Evolutionary conservation across 2,888 invertebrate species (phyloP).

Genomic region (Thymelicus lineola): DNA sequence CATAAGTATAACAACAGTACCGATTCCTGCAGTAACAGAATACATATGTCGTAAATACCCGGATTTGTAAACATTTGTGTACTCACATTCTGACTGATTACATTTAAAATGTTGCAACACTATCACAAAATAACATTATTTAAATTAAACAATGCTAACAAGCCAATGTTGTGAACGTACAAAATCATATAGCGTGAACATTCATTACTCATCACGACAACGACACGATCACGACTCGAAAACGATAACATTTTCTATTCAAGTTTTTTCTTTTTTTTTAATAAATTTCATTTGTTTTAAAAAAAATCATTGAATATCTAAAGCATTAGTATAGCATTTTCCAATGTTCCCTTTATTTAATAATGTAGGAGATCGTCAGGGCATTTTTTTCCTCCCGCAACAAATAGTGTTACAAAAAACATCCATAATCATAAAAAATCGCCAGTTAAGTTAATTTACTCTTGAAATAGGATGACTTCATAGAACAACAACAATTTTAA

Average conservation of each 20-base stretch:
- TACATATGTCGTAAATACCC: too few relatives aligned
- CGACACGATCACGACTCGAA: constrained; percentile 22
- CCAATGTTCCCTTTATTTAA: constrained; percentile 24
- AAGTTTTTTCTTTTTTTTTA: neutral
- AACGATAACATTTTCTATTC: neutral
- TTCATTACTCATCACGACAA: constrained; percentile 23
- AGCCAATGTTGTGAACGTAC: too few relatives aligned
- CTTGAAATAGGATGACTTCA: neutral
- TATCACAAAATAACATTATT: too few relatives aligned
- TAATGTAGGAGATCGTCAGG: neutral
- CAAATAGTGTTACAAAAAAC: neutral
- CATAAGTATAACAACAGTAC: too few relatives aligned
- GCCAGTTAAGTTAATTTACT: neutral
- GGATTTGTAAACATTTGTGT: too few relatives aligned
- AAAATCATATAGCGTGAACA: constrained; percentile 21
- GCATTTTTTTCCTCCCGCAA: too few relatives aligned
- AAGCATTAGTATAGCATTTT: neutral
- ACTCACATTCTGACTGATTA: too few relatives aligned
- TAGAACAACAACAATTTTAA: neutral
- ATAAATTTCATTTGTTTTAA: neutral
- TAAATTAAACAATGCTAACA: too few relatives aligned
- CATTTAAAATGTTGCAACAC: too few relatives aligned
- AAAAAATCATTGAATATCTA: neutral
- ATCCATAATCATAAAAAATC: neutral
- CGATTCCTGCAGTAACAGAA: too few relatives aligned